Evolutionary conservation across 2,797 vertebrate genomes (phyloP), one percentile per base, ranked within the genome.

Genomic region (Brachymystax lenok): DNA sequence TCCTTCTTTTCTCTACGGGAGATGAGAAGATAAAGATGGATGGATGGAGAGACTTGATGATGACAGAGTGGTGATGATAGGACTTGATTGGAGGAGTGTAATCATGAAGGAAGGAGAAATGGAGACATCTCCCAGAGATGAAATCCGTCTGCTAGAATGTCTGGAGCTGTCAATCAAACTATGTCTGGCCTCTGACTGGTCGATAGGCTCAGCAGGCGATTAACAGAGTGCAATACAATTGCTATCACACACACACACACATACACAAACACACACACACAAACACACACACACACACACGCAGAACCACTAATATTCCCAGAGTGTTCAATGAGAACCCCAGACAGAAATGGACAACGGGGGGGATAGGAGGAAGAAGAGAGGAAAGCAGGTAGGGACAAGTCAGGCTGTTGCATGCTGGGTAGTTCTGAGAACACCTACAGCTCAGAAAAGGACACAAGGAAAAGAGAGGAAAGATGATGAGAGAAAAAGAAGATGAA

Each of bases 161-260:
- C 80, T 76, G 82, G 77, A 81, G 74, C 83, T 84, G 82, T 79
- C 80, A 79, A 21, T 91, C 81, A 87, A 54, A 71, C 17, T 35
- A 6, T 30, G 68, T 75, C 85, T 76, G 75, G 69, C 78, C 73
- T 78, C 64, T 69, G 69, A 73, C 69, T 72, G 77, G 68, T 72
- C 75, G 73, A 64, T 30, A 79, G 77, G 71, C 71, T 81, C 75
- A 81, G 75, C 51, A 24, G 82, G 78, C 84, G 74, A 82, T 87
- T 83, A 75, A 54, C 40, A 64, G 73, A 69, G 61, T 72, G 80
- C 50, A 70, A 74, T 3, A n/a, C 67, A 75, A 83, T 82, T 64
- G 74, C 79, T 69, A 21, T n/a, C 54, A 69, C 52, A 79, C 52
- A 69, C 54, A 71, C 56, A 73, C 3, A 2, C 24, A 40, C 35